A percentile compares a stretch with the other conserved stretches of the same genome.
Conservation (phyloP, 2,888 invertebrate genomes). For the Eurytoma californica region DNA sequence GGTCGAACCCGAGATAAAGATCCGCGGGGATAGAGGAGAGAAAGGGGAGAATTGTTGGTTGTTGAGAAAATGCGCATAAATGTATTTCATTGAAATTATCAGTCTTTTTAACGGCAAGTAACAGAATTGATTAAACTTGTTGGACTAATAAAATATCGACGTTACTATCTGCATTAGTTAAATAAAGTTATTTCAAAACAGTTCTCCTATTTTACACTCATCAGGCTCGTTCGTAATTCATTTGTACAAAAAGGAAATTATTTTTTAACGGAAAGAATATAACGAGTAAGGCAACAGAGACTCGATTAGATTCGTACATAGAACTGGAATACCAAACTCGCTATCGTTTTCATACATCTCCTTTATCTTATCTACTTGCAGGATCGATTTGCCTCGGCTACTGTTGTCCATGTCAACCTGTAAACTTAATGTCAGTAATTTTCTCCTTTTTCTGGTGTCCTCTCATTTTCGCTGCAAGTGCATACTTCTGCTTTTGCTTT, state of each 20-base stretch:
- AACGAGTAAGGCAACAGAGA: constrained; percentile 6
- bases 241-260: neutral
- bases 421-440: constrained; percentile 47
- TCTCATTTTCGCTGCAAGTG: constrained; percentile 24
- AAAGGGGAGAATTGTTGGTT: neutral
- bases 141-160: neutral
- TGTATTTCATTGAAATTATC: neutral
- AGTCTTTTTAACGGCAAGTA: neutral
- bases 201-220: too few species aligned
- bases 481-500: constrained; percentile 45
- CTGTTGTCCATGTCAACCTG: constrained; percentile 43
- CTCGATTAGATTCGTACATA: constrained; percentile 34
- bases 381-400: constrained; percentile 49
- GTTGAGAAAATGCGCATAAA: neutral
- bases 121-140: too few species aligned
- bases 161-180: too few species aligned
- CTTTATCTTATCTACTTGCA: constrained; percentile 45
- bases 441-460: constrained; percentile 23
- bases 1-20: constrained; percentile 23
- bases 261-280: neutral
- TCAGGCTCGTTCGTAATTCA: too few species aligned
- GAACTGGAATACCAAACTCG: constrained; percentile 24
- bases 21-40: neutral
- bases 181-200: too few species aligned
- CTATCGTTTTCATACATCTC: constrained; percentile 42